These are phyloP conservation scores for Drosophila bunnanda DNA, from an alignment of 2,888 invertebrate species.

Conservation along the genomic window DNA sequence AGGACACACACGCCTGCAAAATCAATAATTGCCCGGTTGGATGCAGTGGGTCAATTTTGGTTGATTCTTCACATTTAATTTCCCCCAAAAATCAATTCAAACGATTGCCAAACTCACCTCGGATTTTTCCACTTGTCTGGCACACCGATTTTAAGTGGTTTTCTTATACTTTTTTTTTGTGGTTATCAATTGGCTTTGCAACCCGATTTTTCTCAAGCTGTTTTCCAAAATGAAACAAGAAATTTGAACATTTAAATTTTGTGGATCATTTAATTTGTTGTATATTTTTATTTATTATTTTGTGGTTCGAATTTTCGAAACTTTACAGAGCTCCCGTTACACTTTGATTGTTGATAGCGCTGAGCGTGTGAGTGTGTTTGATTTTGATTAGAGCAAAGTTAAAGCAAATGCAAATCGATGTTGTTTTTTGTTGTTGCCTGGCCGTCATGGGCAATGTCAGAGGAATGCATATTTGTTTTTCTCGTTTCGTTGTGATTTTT, in stretches of 20 bases:
- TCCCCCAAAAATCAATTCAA: conserved; percentile 21
- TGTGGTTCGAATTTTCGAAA: conserved; percentile 22
- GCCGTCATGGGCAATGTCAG: conserved; percentile 50
- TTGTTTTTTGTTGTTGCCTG: conserved; percentile 42
- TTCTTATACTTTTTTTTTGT: conserved; percentile 3
- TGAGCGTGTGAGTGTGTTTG: conserved; percentile 47
- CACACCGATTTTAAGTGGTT: conserved; percentile 23
- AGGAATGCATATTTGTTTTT: conserved; percentile 42
- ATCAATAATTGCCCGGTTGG: conserved; percentile 59
- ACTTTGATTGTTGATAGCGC: conserved; percentile 42
- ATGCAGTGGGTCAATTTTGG: conserved; percentile 26
- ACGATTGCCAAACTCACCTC: conserved; percentile 54
- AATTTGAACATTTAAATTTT: conserved; percentile 18
- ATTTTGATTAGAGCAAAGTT: conserved; percentile 60
- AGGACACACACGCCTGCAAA: conserved; percentile 68
- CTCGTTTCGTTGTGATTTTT: conserved; percentile 35
- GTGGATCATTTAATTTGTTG: conserved; percentile 9
- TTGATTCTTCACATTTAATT: neutral
- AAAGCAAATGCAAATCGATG: conserved; percentile 64
- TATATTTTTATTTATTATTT: neutral
- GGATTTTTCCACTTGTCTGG: conserved; percentile 61
- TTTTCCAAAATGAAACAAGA: conserved; percentile 40
- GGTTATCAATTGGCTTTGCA: conserved; percentile 6
- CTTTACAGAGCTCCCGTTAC: conserved; percentile 37
- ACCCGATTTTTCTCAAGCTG: conserved; percentile 32